Base-by-base conservation (phyloP, 64 coral and sea anemone species). In the Montipora foliosa region DNA sequence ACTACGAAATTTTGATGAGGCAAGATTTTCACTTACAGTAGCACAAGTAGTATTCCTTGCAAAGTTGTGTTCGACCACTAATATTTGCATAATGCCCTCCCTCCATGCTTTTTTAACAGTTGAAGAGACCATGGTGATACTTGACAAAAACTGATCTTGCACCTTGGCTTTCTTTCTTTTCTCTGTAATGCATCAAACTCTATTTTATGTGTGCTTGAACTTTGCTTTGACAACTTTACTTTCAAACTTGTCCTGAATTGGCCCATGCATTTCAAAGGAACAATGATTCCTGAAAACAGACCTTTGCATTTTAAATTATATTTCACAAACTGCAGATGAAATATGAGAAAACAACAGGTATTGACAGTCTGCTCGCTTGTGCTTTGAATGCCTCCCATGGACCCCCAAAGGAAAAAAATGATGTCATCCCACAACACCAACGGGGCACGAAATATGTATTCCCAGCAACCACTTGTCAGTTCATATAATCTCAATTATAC, bases 211-310 rank as follows among this genome's bases (percentile, higher is more conserved):
- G 47, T 17, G 67, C 49, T 86, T 13, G 9, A 71, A 19, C 37
- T 86, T 71, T 86, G 2, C 76, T 78, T 76, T 68, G 44, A 72
- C 47, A 78, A 72, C 81, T 67, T 84, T 84, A 45, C 81, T 84
- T 84, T 67, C 37, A 84, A 46, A 84, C 82, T 86, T 86, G 64
- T 50, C 82, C 24, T 50, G 45, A 49, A 14, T 5, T 82, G 66
- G 10, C 16, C 82, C 66, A 86, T 49, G 64, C 82, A 71, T 71
- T 20, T 68, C 67, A 86, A 8, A 47, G 17, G 29, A 13, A 15
- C 11, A 45, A 6, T 78, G 74, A 76, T 15, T 78, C 76, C 76
- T 78, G 47, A 49, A 78, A 76, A 71, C 11, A 76, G 74, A 76
- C 74, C 74, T 76, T 45, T 44, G 45, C 22, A 76, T 76, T 21